Evolutionary conservation across 2,888 invertebrate species (phyloP).

Genomic region (Artemia sinica): DNA sequence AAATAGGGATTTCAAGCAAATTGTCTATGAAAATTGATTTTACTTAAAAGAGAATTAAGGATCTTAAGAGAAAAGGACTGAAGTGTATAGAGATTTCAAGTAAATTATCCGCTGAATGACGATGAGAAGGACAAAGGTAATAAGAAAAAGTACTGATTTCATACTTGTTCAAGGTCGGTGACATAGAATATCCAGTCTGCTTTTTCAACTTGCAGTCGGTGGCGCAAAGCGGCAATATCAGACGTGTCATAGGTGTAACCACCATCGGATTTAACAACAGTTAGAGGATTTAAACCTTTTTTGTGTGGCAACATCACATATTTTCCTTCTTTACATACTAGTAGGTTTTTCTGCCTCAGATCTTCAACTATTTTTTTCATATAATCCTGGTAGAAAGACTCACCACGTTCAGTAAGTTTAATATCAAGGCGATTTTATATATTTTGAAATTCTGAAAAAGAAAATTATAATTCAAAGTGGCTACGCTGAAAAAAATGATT

Average conservation of each 20-base stretch:
- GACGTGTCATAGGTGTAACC: slow-evolving; percentile 95
- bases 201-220: slow-evolving; percentile 64
- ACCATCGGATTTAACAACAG: slow-evolving; percentile 90
- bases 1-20: too few relatives aligned
- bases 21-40: too few relatives aligned
- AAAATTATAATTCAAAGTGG: slow-evolving; percentile 16
- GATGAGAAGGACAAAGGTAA: slow-evolving; percentile 12
- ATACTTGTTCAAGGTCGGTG: slow-evolving; percentile 77
- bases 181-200: slow-evolving; percentile 81
- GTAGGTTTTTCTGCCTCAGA: slow-evolving; percentile 44
- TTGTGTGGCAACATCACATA: slow-evolving; percentile 59
- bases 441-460: slow-evolving; percentile 55
- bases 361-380: slow-evolving; percentile 65
- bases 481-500: too few relatives aligned
- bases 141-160: neutral
- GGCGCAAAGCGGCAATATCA: slow-evolving; percentile 78
- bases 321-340: slow-evolving; percentile 64
- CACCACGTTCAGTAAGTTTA: slow-evolving; percentile 63
- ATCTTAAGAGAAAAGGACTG: neutral
- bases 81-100: neutral
- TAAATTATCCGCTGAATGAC: neutral
- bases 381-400: slow-evolving; percentile 85
- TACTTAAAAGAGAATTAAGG: slow-evolving; percentile 23
- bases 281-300: slow-evolving; percentile 51
- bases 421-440: slow-evolving; percentile 73